Evolutionary conservation across 1,140 invertebrate species (phyloP), one percentile per base, ranked within the genome.

Genomic region (Aphis gossypii): DNA sequence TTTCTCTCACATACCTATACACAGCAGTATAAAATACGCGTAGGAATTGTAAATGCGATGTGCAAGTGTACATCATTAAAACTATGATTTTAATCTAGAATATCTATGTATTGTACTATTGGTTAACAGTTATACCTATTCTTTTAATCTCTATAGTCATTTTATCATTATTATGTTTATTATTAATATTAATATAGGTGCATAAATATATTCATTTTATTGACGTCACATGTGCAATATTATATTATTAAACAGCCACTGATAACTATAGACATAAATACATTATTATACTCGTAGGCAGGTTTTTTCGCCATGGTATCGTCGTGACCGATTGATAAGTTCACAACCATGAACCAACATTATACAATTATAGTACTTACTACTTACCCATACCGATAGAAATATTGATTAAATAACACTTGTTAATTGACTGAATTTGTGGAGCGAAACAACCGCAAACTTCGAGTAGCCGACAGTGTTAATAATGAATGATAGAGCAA

Each of bases 41-140:
- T 90, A 90, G 88, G 88, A 90, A 90, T 90, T 56, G 88, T 56
- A 90, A 90, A 90, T 41, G 88, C 21, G 88, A 90, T 90, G 88
- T 90, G 35, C 51, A 56, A 90, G 88, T 38, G 48, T 89, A 35
- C 88, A 56, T 56, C 51, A 54, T 90, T 56, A 90, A 90, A 56
- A 90, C 21, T 54, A 54, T 23, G 51, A 90, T 56, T 90, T 60
- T 56, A 60, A 90, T 60, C 51, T 88, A 51, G 35, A 88, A 51
- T 76, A n/a, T 5, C n/a, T 23, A 20, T 35, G n/a, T 48, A 25
- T 41, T 84, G 23, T 84, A 25, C 41, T 30, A 46, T 86, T 86
- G 84, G 41, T 86, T 86, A 86, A 86, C 44, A 86, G 84, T 86
- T 46, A 86, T 18, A 76, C 60, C 60, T 76, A 44, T 86, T 86